These are phyloP conservation scores for Sinocyclocheilus maitianheensis DNA, from an alignment of 2,113 vertebrate genomes.

Conservation along the genomic window DNA sequence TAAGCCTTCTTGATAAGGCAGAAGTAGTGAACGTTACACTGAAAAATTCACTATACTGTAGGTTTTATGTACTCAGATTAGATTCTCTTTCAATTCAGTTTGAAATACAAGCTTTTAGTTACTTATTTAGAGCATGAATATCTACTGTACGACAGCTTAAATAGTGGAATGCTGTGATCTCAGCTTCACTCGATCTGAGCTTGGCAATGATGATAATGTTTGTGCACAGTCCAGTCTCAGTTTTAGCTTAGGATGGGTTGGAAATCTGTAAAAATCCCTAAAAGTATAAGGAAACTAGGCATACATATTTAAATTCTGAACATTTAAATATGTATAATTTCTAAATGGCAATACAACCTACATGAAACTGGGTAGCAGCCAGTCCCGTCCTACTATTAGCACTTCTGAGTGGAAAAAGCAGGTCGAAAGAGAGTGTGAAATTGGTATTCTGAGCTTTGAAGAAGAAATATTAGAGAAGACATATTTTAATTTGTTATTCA, in stretches of 20 bases:
- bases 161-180: neutral
- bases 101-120: neutral
- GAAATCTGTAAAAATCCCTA: neutral
- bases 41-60: neutral
- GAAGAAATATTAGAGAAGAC: neutral
- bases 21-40: neutral
- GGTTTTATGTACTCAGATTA: conserved; percentile 3
- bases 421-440: neutral
- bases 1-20: neutral
- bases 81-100: neutral
- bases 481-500: neutral
- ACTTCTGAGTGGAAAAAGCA: neutral
- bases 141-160: neutral
- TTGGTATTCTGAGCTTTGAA: neutral
- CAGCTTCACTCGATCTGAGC: neutral
- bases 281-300: neutral
- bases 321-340: neutral
- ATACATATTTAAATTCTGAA: neutral
- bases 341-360: neutral
- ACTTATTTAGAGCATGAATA: neutral
- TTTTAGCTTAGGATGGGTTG: neutral
- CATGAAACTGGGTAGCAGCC: neutral
- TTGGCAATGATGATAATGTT: neutral
- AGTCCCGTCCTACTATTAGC: neutral
- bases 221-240: neutral